Conservation (phyloP, 1,140 invertebrate species). For the Harpegnathos saltator region DNA sequence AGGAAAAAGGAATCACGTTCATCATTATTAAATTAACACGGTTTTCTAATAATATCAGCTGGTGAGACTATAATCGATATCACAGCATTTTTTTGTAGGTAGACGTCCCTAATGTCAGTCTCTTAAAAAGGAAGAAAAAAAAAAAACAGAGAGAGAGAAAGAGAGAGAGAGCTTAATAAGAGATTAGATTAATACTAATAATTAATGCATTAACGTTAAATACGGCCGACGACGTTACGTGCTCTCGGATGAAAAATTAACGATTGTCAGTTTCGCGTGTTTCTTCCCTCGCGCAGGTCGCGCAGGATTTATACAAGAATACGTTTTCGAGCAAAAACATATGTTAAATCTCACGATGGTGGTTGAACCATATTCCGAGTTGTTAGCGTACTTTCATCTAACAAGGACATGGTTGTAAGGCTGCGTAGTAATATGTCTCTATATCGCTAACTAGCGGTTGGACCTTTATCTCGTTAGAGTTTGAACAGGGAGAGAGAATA, state of each 20-base stretch:
- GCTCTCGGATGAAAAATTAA: slow-evolving; percentile 29
- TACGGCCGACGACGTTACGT: neutral
- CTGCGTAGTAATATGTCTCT: slow-evolving; percentile 5
- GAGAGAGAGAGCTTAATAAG: slow-evolving; percentile 41
- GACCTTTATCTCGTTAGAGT: no score
- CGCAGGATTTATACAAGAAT: slow-evolving; percentile 71
- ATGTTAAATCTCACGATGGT: slow-evolving; percentile 68
- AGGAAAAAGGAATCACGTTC: no score
- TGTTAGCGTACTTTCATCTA: slow-evolving; percentile 79
- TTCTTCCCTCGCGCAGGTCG: slow-evolving; percentile 22
- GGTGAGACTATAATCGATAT: slow-evolving; percentile 82
- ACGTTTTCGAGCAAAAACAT: slow-evolving; percentile 75
- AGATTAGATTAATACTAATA: slow-evolving; percentile 45
- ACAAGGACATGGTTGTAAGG: slow-evolving; percentile 77
- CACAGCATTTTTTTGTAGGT: slow-evolving; percentile 83
- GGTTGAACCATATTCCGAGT: slow-evolving; percentile 75
- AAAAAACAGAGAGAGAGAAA: no score
- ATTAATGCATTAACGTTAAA: neutral
- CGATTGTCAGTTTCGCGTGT: neutral
- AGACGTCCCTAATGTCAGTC: slow-evolving; percentile 82
- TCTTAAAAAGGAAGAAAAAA: slow-evolving; percentile 61
- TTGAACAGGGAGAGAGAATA: no score
- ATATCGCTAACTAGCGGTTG: slow-evolving; percentile 29
- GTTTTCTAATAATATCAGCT: slow-evolving; percentile 73
- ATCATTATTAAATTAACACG: slow-evolving; percentile 75